These are phyloP conservation scores for Pachyseris speciosa DNA, from an alignment of 64 coral and sea anemone species.

Conservation along the genomic window DNA sequence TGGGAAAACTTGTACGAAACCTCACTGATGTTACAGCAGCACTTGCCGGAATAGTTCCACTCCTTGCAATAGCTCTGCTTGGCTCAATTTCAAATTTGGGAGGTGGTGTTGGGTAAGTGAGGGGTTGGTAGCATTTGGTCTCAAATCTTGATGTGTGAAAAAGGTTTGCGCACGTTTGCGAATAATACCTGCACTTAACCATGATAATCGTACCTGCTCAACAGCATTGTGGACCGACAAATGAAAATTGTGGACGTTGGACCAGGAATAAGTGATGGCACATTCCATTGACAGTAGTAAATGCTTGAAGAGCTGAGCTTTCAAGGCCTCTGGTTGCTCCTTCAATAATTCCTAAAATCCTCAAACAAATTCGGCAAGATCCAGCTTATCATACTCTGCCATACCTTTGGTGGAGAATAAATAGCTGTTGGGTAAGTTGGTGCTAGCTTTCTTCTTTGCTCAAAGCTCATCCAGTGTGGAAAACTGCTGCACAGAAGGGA, in stretches of 20 bases:
- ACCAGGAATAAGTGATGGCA: conserved; percentile 43
- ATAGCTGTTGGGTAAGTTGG: conserved; percentile 13
- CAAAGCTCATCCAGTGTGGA: not conserved
- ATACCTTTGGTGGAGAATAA: conserved; percentile 38
- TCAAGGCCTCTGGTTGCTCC: conserved; percentile 20
- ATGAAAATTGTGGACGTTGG: conserved; percentile 37
- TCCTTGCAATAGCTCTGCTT: not conserved
- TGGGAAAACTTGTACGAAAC: not conserved
- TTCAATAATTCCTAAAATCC: conserved; percentile 44
- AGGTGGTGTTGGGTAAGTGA: not conserved
- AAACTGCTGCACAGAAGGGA: too few relatives aligned
- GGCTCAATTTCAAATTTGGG: not conserved
- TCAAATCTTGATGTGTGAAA: conserved; percentile 45
- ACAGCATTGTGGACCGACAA: conserved; percentile 35
- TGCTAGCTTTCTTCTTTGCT: not conserved
- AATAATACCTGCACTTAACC: not conserved
- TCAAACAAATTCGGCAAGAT: conserved; percentile 46
- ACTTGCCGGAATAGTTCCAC: conserved; percentile 8
- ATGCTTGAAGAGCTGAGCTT: conserved; percentile 29
- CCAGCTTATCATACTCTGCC: conserved; percentile 26
- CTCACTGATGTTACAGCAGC: not conserved
- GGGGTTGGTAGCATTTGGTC: not conserved
- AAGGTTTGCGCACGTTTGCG: conserved; percentile 15
- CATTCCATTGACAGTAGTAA: conserved; percentile 45
- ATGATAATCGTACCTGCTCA: conserved; percentile 16